phyloP scores from a whole-genome alignment of 1,140 invertebrate genomes.

The Drosophila sechellia region DNA sequence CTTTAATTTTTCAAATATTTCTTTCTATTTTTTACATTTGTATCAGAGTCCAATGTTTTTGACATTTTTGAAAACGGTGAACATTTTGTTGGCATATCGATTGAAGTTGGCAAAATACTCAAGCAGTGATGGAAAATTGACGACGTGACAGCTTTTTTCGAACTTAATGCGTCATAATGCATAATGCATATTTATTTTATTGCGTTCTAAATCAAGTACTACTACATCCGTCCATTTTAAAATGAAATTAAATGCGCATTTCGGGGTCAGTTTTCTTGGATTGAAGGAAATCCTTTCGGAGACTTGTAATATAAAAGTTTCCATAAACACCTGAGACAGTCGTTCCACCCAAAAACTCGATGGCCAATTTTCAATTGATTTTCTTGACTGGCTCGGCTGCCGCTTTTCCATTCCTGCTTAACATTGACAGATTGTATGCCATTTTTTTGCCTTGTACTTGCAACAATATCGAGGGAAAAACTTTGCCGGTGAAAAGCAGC shows the following conservation, averaged over 20 bases:
- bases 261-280: constrained; percentile 1
- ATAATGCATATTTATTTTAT: no score
- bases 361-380: constrained; percentile 78
- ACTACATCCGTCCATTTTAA: background rate
- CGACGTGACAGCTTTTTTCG: no score
- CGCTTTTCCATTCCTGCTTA: constrained; percentile 40
- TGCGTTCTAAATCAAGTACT: no score
- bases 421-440: constrained; percentile 80
- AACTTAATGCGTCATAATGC: no score
- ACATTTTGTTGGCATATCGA: no score
- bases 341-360: constrained; percentile 4
- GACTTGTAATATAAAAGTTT: constrained; percentile 74
- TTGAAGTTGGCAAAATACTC: no score
- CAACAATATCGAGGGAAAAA: constrained; percentile 73
- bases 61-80: no score
- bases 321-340: constrained; percentile 77
- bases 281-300: constrained; percentile 30
- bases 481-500: constrained; percentile 67
- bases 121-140: no score
- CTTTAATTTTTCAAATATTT: no score
- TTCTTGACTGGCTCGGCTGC: constrained; percentile 42
- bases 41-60: no score
- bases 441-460: constrained; percentile 76
- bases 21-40: no score
- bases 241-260: background rate